phyloP scores from a whole-genome alignment of 1,140 invertebrate genomes.

The Panulirus ornatus region DNA sequence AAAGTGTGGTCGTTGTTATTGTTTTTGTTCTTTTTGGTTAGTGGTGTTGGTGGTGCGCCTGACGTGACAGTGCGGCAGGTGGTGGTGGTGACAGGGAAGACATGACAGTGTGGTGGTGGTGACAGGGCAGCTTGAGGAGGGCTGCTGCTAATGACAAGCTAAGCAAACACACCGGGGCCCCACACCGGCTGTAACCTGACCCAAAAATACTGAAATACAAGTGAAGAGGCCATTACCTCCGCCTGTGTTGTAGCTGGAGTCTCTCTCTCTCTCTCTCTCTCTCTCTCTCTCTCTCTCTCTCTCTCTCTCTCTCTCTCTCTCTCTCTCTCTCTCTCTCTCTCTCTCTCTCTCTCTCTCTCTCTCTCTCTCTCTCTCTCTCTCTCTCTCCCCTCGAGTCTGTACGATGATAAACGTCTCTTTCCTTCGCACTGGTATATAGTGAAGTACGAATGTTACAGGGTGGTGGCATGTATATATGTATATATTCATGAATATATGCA shows the following conservation, averaged over 20 bases:
- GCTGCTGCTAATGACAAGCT: conserved; percentile 1
- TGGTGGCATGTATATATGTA: too few relatives aligned
- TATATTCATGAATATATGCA: too few relatives aligned
- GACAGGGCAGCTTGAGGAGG: not conserved
- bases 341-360: not conserved
- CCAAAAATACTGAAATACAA: conserved; percentile 20
- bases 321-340: not conserved
- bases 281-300: not conserved
- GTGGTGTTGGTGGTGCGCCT: too few relatives aligned
- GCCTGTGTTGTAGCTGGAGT: not conserved
- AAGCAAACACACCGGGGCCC: conserved; percentile 1
- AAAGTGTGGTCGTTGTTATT: too few relatives aligned
- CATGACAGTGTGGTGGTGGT: not conserved
- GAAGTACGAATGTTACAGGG: too few relatives aligned
- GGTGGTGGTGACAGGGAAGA: not conserved
- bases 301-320: not conserved
- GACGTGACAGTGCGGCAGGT: too few relatives aligned
- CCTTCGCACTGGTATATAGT: too few relatives aligned
- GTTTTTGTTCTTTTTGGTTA: too few relatives aligned
- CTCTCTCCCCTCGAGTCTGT: not conserved
- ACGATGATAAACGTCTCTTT: not conserved
- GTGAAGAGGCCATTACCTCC: conserved; percentile 6
- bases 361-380: not conserved
- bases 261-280: not conserved
- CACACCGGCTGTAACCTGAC: conserved; percentile 5